Conservation (phyloP, 2,888 invertebrate species). For the Neoascia interrupta region DNA sequence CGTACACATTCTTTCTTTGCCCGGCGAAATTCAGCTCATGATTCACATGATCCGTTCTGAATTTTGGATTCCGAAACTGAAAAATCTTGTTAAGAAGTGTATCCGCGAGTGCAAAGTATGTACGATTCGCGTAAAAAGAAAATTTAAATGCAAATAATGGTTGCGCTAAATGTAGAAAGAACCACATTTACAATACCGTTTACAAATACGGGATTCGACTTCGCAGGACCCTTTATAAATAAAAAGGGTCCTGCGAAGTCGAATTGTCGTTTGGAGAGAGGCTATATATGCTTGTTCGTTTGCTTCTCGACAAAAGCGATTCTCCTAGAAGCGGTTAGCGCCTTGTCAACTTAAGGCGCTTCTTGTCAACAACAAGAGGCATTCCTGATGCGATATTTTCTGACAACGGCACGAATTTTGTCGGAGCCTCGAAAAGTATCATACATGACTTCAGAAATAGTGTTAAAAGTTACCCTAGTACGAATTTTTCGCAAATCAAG, state of each 20-base stretch:
- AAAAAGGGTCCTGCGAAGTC: constrained; percentile 1
- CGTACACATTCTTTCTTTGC: not conserved
- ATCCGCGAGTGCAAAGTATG: not conserved
- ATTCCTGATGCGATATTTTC: not conserved
- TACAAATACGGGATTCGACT: constrained; percentile 6
- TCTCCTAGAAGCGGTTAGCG: not conserved
- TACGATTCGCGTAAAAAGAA: not conserved
- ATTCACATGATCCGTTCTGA: not conserved
- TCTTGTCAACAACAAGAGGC: no score
- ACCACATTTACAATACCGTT: not conserved
- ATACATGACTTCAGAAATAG: not conserved
- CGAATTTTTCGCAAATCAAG: not conserved
- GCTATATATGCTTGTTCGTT: constrained; percentile 24
- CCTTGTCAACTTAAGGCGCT: not conserved
- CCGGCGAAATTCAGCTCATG: not conserved
- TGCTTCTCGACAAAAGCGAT: constrained; percentile 7
- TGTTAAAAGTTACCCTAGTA: no score
- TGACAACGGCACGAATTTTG: not conserved
- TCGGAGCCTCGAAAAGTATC: not conserved
- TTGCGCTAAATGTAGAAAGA: not conserved
- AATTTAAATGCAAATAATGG: not conserved
- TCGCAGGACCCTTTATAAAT: constrained; percentile 9
- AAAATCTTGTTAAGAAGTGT: not conserved
- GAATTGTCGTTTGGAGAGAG: constrained; percentile 14
- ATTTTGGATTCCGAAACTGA: not conserved